Evolutionary conservation across 2,888 invertebrate species (phyloP).

Genomic region (Quadroppia sp.): DNA sequence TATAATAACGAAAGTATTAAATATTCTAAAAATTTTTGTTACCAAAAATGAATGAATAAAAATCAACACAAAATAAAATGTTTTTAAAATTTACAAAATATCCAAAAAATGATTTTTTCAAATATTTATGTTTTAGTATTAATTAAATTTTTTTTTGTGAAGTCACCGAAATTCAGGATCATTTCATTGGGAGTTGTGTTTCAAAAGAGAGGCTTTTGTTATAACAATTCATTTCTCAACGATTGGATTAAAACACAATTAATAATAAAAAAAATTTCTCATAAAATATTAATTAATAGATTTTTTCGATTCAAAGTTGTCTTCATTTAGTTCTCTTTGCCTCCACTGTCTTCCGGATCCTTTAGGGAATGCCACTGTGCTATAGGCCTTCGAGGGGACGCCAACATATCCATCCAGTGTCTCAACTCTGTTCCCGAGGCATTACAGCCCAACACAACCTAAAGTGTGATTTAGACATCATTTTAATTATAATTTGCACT

Average conservation of each 20-base stretch:
- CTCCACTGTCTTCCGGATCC: slow-evolving; percentile 86
- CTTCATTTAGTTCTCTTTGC: slow-evolving; percentile 57
- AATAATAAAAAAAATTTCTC: not conserved
- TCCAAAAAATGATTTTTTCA: too few species aligned
- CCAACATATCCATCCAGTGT: slow-evolving; percentile 99
- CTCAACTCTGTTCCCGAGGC: slow-evolving; percentile 96
- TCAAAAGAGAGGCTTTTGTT: not conserved
- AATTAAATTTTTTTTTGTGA: too few species aligned
- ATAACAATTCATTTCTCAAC: not conserved
- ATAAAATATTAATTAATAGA: not conserved
- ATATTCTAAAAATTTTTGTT: too few species aligned
- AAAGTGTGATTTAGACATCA: not conserved
- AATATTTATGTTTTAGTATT: too few species aligned
- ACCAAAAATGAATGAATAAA: too few species aligned
- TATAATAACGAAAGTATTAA: too few species aligned
- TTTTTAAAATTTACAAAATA: too few species aligned
- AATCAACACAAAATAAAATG: too few species aligned
- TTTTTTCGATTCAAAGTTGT: not conserved
- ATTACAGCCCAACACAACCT: slow-evolving; percentile 89
- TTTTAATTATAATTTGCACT: too few species aligned
- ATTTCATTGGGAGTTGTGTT: too few species aligned
- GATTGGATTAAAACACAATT: not conserved
- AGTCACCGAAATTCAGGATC: too few species aligned
- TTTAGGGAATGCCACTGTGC: slow-evolving; percentile 99
- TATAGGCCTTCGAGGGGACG: slow-evolving; percentile 96